Evolutionary conservation across 2,888 invertebrate genomes (phyloP), one percentile per base, ranked within the genome.

Genomic region (Platycheirus rosarum): DNA sequence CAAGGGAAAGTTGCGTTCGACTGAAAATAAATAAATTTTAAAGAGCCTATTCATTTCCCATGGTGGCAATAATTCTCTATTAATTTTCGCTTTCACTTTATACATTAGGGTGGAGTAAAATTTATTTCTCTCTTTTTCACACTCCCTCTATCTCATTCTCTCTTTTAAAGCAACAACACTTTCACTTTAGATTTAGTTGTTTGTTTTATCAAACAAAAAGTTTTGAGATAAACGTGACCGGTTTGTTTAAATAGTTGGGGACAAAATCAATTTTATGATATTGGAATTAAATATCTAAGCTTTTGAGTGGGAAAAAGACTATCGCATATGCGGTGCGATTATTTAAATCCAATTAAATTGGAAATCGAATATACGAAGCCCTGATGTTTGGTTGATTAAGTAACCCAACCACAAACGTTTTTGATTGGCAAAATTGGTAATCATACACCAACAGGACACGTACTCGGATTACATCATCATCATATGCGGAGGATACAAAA

Each of bases 81-180:
- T 40, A 44, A 74, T 74, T 69, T 74, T 79, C 74, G 63, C 79
- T 79, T 79, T 79, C 79, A 79, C 63, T 79, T 74, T 16, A 32
- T 49, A 60, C 18, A 49, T 55, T n/a, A 51, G 73, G 35, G 68
- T 49, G 32, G 62, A 73, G 44, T 14, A 29, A 35, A n/a, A n/a
- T n/a, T n/a, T n/a, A n/a, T n/a, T n/a, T n/a, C n/a, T n/a, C n/a
- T n/a, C 32, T 18, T 53, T 48, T 16, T 53, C 1, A 13, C 20
- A 7, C 2, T 53, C 18, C 20, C 20, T 53, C 11, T 18, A 6
- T 35, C 13, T 4, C 0, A 14, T 0, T 0, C 0, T 2, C 2
- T 20, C 2, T 49, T 49, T 2, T 48, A 48, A 20, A n/a, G 5
- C 13, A 13, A n/a, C 29, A 63, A 11, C 46, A 79, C 74, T 79